phyloP scores from a whole-genome alignment of 2,888 invertebrate species.

The Halictus ligatus region DNA sequence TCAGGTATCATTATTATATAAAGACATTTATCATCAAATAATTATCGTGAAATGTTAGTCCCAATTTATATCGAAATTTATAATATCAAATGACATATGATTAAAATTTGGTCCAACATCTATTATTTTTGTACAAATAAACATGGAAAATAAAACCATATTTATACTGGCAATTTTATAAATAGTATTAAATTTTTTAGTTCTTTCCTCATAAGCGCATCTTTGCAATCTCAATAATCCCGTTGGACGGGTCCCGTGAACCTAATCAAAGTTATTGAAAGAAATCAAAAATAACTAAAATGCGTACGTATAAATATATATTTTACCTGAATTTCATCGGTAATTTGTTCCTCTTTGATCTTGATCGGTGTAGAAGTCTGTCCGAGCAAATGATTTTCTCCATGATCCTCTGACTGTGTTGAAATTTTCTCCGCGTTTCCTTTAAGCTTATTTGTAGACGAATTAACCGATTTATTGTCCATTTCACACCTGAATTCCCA shows the following conservation, averaged over 20 bases:
- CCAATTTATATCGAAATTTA: background rate
- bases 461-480: slow-evolving; percentile 34
- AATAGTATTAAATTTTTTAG: no score
- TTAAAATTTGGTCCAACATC: background rate
- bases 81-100: background rate
- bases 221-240: no score
- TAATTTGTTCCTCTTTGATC: slow-evolving; percentile 89
- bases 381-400: background rate
- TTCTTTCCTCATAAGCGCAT: no score
- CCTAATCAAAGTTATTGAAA: background rate
- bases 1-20: no score
- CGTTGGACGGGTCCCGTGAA: background rate
- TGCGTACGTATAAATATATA: background rate
- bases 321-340: slow-evolving; percentile 91
- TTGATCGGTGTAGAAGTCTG: slow-evolving; percentile 71
- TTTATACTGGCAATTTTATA: background rate
- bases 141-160: background rate
- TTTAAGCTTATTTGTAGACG: slow-evolving; percentile 23
- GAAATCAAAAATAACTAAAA: background rate
- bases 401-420: slow-evolving; percentile 35
- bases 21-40: no score
- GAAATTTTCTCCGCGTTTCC: slow-evolving; percentile 31
- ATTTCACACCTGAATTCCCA: slow-evolving; percentile 24
- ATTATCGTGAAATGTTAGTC: background rate
- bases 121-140: background rate